Base-by-base conservation (phyloP, 2,797 vertebrate genomes). In the Zenarchopterus dispar region DNA sequence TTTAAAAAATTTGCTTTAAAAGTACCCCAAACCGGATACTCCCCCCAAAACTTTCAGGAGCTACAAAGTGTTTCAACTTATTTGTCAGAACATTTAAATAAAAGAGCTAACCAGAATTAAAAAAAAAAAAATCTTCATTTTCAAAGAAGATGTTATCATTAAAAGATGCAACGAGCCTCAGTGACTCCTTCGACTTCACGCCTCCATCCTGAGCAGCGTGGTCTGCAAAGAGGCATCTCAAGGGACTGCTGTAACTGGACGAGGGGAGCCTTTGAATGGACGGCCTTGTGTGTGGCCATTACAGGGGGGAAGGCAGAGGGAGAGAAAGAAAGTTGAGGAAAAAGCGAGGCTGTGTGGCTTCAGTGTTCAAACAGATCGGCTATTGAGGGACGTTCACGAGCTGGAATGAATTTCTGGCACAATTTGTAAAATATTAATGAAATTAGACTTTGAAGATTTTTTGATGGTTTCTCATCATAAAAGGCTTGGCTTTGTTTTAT, bases 311-410 rank as follows among this genome's bases (percentile, higher is more conserved):
- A 65, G 31, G 16, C n/a, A 26, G 23, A 60, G 51, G 5, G 19
- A 49, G 22, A 52, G 51, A 59, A 41, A 39, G 19, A 19, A 39
- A 51, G 36, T 39, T 39, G 36, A 39, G 36, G 61, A 51, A 63
- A 47, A 57, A 65, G 78, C 36, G 49, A 69, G 26, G 19, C 56
- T 70, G 62, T 71, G 76, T 62, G 52, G 58, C 46, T 67, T 60
- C 45, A 57, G 58, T 56, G 54, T 39, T 54, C 41, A 87, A 49
- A 88, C 84, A 84, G 26, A 80, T 19, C 64, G 58, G 53, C 78
- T 77, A 86, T 89, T 88, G 88, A 90, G 83, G 73, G 76, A 79
- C 49, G 57, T 76, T 84, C 79, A 71, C 50, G 84, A 74, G 61
- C 77, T 84, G 62, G 58, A 78, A 82, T 74, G 57, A 84, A 78